Percentiles rank a stretch among this genome's conserved stretches.
phyloP scores from a whole-genome alignment of 2,113 vertebrate species.

The Spea bombifrons region DNA sequence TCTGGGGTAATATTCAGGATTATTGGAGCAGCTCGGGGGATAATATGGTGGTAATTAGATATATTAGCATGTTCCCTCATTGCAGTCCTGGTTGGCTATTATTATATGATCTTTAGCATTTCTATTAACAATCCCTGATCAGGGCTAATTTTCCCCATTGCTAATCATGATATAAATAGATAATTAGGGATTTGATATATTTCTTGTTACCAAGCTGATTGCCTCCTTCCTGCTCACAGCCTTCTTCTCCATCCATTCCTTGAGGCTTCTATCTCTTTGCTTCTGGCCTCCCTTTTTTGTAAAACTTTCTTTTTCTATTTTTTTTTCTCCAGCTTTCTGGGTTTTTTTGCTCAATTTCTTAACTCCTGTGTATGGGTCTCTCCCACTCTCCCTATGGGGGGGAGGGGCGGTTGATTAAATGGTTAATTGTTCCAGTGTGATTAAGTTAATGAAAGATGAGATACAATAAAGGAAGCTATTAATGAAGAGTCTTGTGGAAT shows the following conservation, averaged over 20 bases:
- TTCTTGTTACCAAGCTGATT: conserved; percentile 4
- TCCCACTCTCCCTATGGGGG: background rate
- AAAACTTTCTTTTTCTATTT: background rate
- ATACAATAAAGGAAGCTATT: no score
- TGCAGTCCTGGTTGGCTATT: background rate
- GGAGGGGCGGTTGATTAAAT: background rate
- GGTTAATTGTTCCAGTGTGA: background rate
- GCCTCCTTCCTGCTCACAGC: background rate
- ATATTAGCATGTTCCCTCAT: no score
- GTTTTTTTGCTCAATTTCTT: background rate
- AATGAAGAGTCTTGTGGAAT: no score
- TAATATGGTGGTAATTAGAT: no score
- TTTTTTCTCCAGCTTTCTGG: background rate
- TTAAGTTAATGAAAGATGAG: no score
- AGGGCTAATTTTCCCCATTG: background rate
- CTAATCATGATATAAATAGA: conserved; percentile 5
- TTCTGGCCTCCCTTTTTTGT: background rate
- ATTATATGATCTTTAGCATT: background rate
- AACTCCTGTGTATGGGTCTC: background rate
- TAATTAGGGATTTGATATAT: conserved; percentile 7
- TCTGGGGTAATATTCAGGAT: no score
- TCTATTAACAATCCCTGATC: background rate
- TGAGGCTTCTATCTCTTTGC: background rate
- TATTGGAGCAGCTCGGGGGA: no score
- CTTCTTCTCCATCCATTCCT: conserved; percentile 15